A percentile compares a stretch with the other conserved stretches of the same genome.
These are phyloP conservation scores for Helicoverpa zea DNA, from an alignment of 1,140 invertebrate genomes.

Conservation along the genomic window DNA sequence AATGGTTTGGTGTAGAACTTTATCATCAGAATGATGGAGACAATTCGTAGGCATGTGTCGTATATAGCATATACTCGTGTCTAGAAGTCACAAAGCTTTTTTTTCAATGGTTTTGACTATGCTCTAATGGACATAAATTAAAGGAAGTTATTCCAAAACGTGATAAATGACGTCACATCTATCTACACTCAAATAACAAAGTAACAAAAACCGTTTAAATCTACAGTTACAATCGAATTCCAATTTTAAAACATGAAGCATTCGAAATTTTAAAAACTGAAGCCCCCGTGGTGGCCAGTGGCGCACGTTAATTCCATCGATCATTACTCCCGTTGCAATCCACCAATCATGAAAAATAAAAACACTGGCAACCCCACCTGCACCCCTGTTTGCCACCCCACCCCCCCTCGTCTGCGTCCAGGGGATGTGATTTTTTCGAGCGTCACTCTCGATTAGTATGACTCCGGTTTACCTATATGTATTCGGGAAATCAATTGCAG, in stretches of 20 bases:
- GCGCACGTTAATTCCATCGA: constrained; percentile 84
- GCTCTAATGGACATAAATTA: too few relatives aligned
- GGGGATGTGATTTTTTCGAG: constrained; percentile 81
- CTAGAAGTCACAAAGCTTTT: too few relatives aligned
- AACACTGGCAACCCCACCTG: constrained; percentile 80
- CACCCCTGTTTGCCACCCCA: constrained; percentile 55
- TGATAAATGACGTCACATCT: background rate
- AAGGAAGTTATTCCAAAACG: too few relatives aligned
- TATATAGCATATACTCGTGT: too few relatives aligned
- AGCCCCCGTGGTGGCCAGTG: constrained; percentile 68
- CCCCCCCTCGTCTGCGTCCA: constrained; percentile 54
- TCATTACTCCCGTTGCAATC: constrained; percentile 85
- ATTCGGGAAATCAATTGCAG: constrained; percentile 47
- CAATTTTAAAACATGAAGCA: constrained; percentile 72
- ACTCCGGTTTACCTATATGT: constrained; percentile 55
- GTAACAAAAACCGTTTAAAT: constrained; percentile 1
- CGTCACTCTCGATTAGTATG: constrained; percentile 76
- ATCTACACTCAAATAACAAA: background rate
- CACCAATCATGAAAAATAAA: constrained; percentile 85
- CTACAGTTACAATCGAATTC: constrained; percentile 54
- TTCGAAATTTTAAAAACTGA: constrained; percentile 52
- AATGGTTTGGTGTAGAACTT: too few relatives aligned
- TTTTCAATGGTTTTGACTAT: too few relatives aligned
- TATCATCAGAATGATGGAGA: too few relatives aligned
- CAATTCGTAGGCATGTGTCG: too few relatives aligned